These are phyloP conservation scores for Platyura marginata DNA, from an alignment of 1,140 invertebrate genomes.

Conservation along the genomic window DNA sequence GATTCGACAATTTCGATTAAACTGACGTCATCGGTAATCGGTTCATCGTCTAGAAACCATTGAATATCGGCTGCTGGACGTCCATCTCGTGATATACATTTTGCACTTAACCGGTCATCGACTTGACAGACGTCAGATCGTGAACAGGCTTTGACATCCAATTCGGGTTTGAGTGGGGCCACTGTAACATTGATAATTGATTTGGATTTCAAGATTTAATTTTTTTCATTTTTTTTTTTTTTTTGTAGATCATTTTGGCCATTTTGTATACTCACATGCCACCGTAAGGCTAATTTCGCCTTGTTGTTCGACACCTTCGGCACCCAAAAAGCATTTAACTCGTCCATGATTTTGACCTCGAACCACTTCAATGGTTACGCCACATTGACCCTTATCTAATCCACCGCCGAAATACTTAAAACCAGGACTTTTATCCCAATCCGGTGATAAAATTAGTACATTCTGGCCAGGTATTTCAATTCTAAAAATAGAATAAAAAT, in stretches of 20 bases:
- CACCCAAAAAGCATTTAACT: constrained; percentile 37
- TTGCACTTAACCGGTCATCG: constrained; percentile 36
- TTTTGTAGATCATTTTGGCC: background rate
- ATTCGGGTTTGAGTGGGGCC: constrained; percentile 34
- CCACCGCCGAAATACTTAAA: constrained; percentile 33
- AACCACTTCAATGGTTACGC: constrained; percentile 38
- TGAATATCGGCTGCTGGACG: constrained; percentile 50
- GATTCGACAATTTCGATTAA: constrained; percentile 27
- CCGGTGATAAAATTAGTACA: constrained; percentile 15
- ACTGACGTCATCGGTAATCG: constrained; percentile 32
- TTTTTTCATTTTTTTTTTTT: background rate
- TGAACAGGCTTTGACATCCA: constrained; percentile 29
- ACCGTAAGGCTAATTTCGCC: constrained; percentile 42
- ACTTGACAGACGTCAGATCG: constrained; percentile 27
- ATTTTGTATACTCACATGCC: constrained; percentile 38
- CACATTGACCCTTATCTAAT: constrained; percentile 41
- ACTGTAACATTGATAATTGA: constrained; percentile 22
- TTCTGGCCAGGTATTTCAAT: constrained; percentile 28
- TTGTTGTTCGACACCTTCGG: constrained; percentile 28
- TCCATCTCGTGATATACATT: constrained; percentile 43
- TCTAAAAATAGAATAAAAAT: background rate
- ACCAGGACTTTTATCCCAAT: constrained; percentile 19
- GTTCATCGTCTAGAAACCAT: constrained; percentile 42
- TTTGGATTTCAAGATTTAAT: background rate
- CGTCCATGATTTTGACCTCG: constrained; percentile 43